phyloP scores from a whole-genome alignment of 1,140 invertebrate genomes.

The Hypsibius dujardini region DNA sequence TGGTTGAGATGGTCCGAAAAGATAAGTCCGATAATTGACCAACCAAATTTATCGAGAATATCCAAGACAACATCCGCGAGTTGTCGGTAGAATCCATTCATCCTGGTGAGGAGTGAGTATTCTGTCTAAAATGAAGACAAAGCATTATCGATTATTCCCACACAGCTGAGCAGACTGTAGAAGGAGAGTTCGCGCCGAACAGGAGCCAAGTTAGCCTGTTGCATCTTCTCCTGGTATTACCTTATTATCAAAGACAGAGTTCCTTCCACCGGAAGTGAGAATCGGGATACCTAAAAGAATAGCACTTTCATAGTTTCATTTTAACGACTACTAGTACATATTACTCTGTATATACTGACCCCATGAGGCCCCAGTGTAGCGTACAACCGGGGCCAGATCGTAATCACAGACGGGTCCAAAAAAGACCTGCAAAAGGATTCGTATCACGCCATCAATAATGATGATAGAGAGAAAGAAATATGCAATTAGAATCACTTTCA shows the following conservation, averaged over 20 bases:
- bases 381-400: conserved; percentile 66
- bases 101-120: conserved; percentile 59
- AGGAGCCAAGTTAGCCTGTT: no score
- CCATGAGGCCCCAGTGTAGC: conserved; percentile 64
- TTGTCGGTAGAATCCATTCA: conserved; percentile 62
- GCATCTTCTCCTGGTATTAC: not conserved
- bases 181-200: no score
- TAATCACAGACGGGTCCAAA: conserved; percentile 78
- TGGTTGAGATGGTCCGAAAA: conserved; percentile 27
- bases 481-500: conserved; percentile 42
- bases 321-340: conserved; percentile 3
- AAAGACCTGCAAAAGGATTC: conserved; percentile 46
- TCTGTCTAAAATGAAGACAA: conserved; percentile 27
- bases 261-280: conserved; percentile 61
- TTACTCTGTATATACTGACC: conserved; percentile 22
- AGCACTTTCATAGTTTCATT: no score
- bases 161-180: no score
- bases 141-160: not conserved
- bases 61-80: conserved; percentile 48
- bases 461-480: conserved; percentile 11
- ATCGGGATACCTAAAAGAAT: conserved; percentile 47
- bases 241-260: conserved; percentile 55
- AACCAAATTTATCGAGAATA: conserved; percentile 49
- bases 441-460: conserved; percentile 21
- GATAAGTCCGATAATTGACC: conserved; percentile 41